Conservation (phyloP, 2,797 vertebrate genomes). For the Argentina silus region DNA sequence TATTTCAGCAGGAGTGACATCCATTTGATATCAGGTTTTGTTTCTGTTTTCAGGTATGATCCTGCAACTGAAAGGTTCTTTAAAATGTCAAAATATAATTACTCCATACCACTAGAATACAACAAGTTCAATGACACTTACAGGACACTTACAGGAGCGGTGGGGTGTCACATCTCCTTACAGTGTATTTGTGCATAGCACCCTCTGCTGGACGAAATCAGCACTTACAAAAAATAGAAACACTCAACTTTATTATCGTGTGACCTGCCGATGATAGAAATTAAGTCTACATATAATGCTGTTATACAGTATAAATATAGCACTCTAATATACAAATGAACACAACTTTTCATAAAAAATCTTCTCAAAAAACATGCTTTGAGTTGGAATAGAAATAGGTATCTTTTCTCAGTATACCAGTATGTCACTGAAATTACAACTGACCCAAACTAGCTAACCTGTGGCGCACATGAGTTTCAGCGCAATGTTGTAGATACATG, state of each 20-base stretch:
- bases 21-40: background rate
- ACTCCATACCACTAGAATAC: background rate
- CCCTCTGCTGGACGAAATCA: constrained; percentile 26
- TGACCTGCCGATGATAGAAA: background rate
- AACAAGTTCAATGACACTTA: no score
- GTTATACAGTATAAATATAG: background rate
- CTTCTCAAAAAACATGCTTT: background rate
- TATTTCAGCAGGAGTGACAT: background rate
- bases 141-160: background rate
- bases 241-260: background rate
- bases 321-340: background rate
- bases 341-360: background rate
- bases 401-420: background rate
- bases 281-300: background rate
- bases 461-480: background rate
- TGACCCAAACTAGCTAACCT: background rate
- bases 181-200: background rate
- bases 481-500: constrained; percentile 2
- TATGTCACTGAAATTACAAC: background rate
- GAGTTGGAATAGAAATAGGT: background rate
- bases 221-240: constrained; percentile 1
- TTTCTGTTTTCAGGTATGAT: background rate
- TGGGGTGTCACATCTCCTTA: background rate
- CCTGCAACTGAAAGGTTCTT: background rate
- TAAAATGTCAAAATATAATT: background rate